Conservation (phyloP, 1,140 invertebrate species). For the Mycetomoellerius zeteki region DNA sequence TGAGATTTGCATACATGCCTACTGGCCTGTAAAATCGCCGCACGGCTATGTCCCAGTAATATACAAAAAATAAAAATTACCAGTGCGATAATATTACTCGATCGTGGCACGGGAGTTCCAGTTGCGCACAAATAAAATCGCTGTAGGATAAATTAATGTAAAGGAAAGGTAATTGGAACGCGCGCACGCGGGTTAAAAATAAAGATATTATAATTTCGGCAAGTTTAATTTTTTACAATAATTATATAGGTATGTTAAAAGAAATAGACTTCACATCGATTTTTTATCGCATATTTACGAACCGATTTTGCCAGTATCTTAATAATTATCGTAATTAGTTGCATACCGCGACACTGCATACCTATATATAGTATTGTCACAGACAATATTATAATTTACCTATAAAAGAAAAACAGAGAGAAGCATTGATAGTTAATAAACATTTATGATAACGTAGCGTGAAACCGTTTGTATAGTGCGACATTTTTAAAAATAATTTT, state of each 20-base stretch:
- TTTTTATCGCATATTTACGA: neutral
- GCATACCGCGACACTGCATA: neutral
- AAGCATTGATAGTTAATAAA: neutral
- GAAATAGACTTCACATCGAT: neutral
- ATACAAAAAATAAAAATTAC: constrained; percentile 11
- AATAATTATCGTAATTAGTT: neutral
- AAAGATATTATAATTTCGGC: neutral
- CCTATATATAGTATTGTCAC: too few species aligned
- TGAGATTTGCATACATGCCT: constrained; percentile 39
- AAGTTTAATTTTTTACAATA: neutral
- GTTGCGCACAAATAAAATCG: neutral
- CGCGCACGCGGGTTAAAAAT: neutral
- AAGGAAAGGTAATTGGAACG: constrained; percentile 3
- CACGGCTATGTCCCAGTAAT: constrained; percentile 1
- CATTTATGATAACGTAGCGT: neutral
- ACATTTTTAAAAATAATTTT: neutral
- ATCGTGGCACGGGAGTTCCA: constrained; percentile 1
- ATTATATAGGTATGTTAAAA: neutral
- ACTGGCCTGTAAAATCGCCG: constrained; percentile 7
- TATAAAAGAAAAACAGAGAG: neutral
- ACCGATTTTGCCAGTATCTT: neutral
- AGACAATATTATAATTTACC: neutral
- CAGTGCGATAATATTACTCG: constrained; percentile 6
- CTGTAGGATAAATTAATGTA: too few species aligned
- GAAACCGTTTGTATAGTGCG: neutral